Base-by-base conservation (phyloP, 2,797 vertebrate species). In the Muraenolepis orangiensis region DNA sequence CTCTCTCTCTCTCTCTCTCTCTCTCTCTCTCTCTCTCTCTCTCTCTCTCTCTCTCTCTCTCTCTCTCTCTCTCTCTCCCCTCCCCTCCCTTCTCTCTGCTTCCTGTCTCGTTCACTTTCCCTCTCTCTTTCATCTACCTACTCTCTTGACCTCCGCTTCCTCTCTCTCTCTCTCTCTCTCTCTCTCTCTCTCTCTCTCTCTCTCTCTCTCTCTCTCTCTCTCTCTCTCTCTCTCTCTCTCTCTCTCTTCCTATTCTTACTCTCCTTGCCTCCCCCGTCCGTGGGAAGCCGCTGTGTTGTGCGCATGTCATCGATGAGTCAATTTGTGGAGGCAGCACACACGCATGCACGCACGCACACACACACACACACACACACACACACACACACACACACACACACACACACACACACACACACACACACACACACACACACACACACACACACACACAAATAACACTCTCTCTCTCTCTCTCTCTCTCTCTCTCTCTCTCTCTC, bases 301-400 rank as follows among this genome's bases (percentile, higher is more conserved):
- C 91, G 89, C 91, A 92, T 91, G 90, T 90, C 85, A 80, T 72
- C 57, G 78, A 89, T 90, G 90, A 91, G 89, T 91, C 90, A 91
- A 87, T 90, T 88, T 88, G 90, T 90, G 88, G 87, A 90, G 88
- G 87, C 87, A 88, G 88, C 66, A 84, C 78, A 72, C 74, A 46
- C 85, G 31, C 77, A 0, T 75, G 74, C 76, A 70, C 76, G 74
- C 38, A 69, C 70, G 76, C 34, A 69, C 69, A 72, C 82, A 71
- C 69, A 71, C 69, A 46, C 72, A 36, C 71, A 61, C 66, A 72
- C 71, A 66, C 57, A 74, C 74, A 77, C 72, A 72, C 73, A 73
- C 75, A 71, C 76, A 70, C 80, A 77, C 70, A 72, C 75, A 78
- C 81, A 77, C 64, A 69, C 66, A 74, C 23, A 40, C 57, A 88